Percentiles rank a stretch among this genome's conserved stretches.
Evolutionary conservation across 1,140 invertebrate genomes (phyloP).

Genomic region (Phenacoccus solenopsis): DNA sequence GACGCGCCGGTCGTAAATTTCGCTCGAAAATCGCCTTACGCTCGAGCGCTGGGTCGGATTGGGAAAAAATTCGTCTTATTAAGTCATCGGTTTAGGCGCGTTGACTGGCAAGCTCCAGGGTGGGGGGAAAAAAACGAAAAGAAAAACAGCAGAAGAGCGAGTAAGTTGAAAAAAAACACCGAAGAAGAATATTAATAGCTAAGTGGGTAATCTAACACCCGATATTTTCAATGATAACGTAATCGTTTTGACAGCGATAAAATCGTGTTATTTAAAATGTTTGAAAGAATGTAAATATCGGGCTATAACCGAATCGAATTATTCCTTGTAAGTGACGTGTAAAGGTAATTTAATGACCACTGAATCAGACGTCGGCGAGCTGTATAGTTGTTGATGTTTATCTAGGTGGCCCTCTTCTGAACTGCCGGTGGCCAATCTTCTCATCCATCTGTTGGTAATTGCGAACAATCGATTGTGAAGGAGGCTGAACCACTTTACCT

Average conservation of each 20-base stretch:
- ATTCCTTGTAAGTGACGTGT: neutral
- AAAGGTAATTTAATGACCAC: conserved; percentile 2
- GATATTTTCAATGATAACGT: conserved; percentile 3
- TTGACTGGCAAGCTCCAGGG: neutral
- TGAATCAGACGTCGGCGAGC: neutral
- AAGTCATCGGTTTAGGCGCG: no score
- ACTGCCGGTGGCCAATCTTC: neutral
- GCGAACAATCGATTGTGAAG: conserved; percentile 1
- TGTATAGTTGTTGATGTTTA: neutral
- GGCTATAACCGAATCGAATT: neutral
- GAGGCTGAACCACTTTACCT: conserved; percentile 1
- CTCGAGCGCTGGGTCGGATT: no score
- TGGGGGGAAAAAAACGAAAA: neutral
- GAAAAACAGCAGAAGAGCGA: neutral
- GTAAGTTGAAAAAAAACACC: neutral
- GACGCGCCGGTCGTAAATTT: no score
- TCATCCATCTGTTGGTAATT: conserved; percentile 1
- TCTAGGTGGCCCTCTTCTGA: neutral
- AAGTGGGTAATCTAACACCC: neutral
- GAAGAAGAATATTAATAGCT: neutral
- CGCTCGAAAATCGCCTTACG: no score
- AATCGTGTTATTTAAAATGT: neutral
- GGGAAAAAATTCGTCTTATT: no score
- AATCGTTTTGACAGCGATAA: conserved; percentile 1
- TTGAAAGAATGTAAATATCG: neutral